These are phyloP conservation scores for Monomorium pharaonis DNA, from an alignment of 1,140 invertebrate genomes.

Conservation along the genomic window DNA sequence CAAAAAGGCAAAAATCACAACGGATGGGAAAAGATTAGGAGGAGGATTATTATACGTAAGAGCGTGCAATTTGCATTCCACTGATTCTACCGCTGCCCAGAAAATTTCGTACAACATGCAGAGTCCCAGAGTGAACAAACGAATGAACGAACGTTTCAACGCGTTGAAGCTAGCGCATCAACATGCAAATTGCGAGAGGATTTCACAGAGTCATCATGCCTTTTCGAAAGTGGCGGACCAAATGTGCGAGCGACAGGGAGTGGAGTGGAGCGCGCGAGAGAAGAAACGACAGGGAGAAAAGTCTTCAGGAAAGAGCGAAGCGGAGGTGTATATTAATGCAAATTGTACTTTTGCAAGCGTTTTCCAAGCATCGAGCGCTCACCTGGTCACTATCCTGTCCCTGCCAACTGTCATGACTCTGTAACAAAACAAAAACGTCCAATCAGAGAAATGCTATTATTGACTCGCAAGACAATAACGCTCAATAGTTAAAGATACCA, in stretches of 20 bases:
- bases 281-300: conserved; percentile 18
- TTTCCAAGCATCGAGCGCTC: conserved; percentile 70
- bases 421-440: conserved; percentile 75
- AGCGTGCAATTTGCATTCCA: conserved; percentile 34
- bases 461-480: not conserved
- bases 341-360: conserved; percentile 34
- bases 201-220: conserved; percentile 35
- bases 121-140: not conserved
- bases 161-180: conserved; percentile 40
- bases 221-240: conserved; percentile 24
- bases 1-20: not conserved
- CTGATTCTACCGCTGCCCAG: conserved; percentile 2
- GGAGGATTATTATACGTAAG: not conserved
- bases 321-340: conserved; percentile 24
- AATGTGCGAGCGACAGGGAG: conserved; percentile 21
- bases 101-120: conserved; percentile 24
- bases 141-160: conserved; percentile 8
- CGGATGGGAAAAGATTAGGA: not conserved
- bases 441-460: not conserved
- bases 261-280: not conserved
- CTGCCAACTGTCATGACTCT: conserved; percentile 88
- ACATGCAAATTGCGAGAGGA: conserved; percentile 54
- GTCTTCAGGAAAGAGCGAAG: conserved; percentile 41
- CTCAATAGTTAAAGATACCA: not conserved
- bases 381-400: conserved; percentile 87